phyloP scores from a whole-genome alignment of 2,797 vertebrate species.

The Ara ararauna region DNA sequence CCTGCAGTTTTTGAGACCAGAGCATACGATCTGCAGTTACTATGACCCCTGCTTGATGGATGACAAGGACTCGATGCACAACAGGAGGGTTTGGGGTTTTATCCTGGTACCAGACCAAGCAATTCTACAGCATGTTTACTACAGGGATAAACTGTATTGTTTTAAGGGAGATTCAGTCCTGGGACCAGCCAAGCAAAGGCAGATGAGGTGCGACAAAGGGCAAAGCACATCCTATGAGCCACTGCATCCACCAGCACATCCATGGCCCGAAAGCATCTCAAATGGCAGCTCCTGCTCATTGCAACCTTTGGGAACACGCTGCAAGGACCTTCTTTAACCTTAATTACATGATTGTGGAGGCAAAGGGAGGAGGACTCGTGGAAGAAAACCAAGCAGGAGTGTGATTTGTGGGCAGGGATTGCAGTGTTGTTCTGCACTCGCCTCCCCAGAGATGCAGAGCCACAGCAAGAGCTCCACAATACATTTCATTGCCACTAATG shows the following conservation, averaged over 20 bases:
- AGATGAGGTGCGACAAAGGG: neutral
- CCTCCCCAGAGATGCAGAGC: neutral
- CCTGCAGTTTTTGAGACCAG: constrained; percentile 53
- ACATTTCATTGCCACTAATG: constrained; percentile 1
- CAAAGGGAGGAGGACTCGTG: neutral
- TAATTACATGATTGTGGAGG: rapidly evolving
- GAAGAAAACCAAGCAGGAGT: neutral
- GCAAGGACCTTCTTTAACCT: neutral
- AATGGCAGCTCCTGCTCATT: neutral
- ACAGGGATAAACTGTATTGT: neutral
- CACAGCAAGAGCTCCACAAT: neutral
- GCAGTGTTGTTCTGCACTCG: neutral
- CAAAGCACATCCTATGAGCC: neutral
- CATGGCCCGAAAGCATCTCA: neutral
- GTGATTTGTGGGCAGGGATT: neutral
- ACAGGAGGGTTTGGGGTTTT: neutral
- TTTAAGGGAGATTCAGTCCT: neutral
- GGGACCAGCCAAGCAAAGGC: neutral
- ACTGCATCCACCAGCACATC: rapidly evolving
- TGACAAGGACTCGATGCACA: neutral
- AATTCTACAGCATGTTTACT: neutral
- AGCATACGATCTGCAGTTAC: neutral
- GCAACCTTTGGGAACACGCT: neutral
- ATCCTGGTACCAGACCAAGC: neutral
- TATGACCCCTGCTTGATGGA: constrained; percentile 57